A percentile compares a stretch with the other conserved stretches of the same genome.
These are phyloP conservation scores for Plecturocebus donacophilus DNA, from an alignment of 2,113 vertebrate species.

Conservation along the genomic window DNA sequence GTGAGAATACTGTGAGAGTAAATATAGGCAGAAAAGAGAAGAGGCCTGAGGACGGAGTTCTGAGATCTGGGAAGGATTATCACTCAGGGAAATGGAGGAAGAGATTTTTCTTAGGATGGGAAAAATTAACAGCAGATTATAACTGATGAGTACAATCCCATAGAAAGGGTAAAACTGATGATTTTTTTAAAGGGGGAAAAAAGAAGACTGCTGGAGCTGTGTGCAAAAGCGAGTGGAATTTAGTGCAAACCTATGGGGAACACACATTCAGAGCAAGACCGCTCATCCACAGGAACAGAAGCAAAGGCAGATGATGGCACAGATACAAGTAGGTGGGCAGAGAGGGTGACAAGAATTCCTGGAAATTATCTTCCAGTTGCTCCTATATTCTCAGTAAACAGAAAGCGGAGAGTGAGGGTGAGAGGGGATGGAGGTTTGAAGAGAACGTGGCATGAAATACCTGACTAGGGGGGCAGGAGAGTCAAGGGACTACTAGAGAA, in stretches of 20 bases:
- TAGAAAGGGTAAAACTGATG: background rate
- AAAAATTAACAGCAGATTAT: background rate
- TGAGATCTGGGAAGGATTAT: background rate
- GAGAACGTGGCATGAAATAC: fast-evolving
- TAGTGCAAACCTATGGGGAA: background rate
- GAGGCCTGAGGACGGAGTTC: background rate
- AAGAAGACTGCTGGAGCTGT: fast-evolving
- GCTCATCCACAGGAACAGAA: background rate
- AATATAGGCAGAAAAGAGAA: background rate
- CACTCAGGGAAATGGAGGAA: background rate
- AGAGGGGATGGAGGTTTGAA: background rate
- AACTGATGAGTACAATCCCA: background rate
- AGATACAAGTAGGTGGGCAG: background rate
- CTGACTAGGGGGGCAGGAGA: background rate
- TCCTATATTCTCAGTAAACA: background rate
- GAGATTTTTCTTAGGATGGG: background rate
- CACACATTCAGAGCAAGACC: background rate
- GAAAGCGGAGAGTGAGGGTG: background rate
- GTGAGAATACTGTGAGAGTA: fast-evolving
- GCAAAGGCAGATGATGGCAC: background rate
- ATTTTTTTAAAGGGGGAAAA: background rate
- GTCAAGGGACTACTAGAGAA: background rate
- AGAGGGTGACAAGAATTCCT: fast-evolving
- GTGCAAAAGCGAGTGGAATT: background rate
- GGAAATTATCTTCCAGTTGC: background rate